Percentiles rank a stretch among this genome's conserved stretches.
Evolutionary conservation across 2,113 vertebrate species (phyloP).

Genomic region (Anser brachyrhynchus): DNA sequence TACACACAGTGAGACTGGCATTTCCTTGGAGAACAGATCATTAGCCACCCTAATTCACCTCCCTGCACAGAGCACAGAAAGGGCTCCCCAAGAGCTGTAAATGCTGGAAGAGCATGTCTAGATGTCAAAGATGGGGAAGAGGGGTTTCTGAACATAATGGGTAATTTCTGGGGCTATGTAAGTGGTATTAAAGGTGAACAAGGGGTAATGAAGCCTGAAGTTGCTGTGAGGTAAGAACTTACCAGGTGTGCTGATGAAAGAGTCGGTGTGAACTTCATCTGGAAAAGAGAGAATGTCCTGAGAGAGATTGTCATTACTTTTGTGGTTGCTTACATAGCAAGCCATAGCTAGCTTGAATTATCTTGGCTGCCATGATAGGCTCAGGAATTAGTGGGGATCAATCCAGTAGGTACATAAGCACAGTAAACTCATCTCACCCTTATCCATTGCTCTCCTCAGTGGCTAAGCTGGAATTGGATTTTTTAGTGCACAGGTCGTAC

Average conservation of each 20-base stretch:
- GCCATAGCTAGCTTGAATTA: background rate
- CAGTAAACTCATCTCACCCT: fast-evolving
- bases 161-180: background rate
- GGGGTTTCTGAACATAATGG: background rate
- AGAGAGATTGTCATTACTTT: background rate
- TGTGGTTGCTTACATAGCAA: background rate
- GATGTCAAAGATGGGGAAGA: background rate
- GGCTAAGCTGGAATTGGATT: background rate
- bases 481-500: background rate
- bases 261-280: background rate
- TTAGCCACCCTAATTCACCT: background rate
- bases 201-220: background rate
- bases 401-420: background rate
- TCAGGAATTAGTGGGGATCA: background rate
- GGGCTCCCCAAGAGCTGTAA: background rate
- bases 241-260: conserved; percentile 15
- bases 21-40: background rate
- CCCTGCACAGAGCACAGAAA: background rate
- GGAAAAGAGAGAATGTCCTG: conserved; percentile 40
- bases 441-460: background rate
- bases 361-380: background rate
- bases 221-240: background rate
- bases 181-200: background rate
- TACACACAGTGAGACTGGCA: background rate
- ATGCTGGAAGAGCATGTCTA: background rate